These are phyloP conservation scores for Busseola fusca DNA, from an alignment of 2,888 invertebrate species.

Conservation along the genomic window DNA sequence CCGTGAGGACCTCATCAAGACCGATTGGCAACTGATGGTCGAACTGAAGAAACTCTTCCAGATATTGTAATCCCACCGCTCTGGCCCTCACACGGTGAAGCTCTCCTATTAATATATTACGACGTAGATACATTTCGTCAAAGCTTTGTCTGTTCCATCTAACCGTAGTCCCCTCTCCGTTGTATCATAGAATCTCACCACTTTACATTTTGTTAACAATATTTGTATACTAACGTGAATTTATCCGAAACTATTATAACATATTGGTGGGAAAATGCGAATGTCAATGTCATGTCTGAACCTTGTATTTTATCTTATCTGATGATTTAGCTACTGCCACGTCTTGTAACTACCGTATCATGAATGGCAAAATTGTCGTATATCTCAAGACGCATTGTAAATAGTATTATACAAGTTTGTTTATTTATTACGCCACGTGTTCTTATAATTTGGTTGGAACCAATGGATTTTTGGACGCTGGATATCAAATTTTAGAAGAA, in stretches of 20 bases:
- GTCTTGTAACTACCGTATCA: constrained; percentile 56
- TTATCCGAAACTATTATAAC: constrained; percentile 46
- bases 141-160: constrained; percentile 83
- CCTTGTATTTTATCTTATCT: constrained; percentile 57
- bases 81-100: constrained; percentile 62
- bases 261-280: constrained; percentile 52
- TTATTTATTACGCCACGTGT: constrained; percentile 55
- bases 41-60: constrained; percentile 99
- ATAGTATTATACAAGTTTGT: constrained; percentile 67
- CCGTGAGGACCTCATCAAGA: constrained; percentile 98
- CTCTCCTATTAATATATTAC: constrained; percentile 67
- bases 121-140: constrained; percentile 56
- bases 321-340: constrained; percentile 64
- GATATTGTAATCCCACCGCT: constrained; percentile 92
- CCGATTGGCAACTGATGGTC: constrained; percentile 99
- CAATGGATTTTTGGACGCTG: constrained; percentile 39
- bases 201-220: constrained; percentile 59
- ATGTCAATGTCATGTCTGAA: constrained; percentile 50
- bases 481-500: constrained; percentile 40
- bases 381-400: constrained; percentile 66
- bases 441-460: constrained; percentile 54
- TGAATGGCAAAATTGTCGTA: constrained; percentile 54
- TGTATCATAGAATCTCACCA: constrained; percentile 65
- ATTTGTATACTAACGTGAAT: constrained; percentile 48
- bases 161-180: constrained; percentile 65